Percentiles rank a stretch among this genome's conserved stretches.
These are phyloP conservation scores for Periophthalmus modestus DNA, from an alignment of 2,113 vertebrate genomes.

Conservation along the genomic window DNA sequence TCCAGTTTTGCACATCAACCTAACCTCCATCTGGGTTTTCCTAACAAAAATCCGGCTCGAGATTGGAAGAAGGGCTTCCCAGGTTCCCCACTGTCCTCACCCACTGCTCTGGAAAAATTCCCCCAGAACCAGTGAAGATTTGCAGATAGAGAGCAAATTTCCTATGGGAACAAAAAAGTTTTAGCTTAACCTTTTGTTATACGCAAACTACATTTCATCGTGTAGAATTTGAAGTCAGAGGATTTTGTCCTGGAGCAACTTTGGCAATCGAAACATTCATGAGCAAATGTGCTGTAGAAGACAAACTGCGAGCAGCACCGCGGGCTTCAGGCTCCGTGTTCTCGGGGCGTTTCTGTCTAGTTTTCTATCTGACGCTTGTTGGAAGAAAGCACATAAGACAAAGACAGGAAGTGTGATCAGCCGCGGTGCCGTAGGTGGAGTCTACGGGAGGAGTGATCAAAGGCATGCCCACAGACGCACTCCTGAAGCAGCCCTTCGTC, in stretches of 20 bases:
- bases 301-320: constrained; percentile 65
- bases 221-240: constrained; percentile 31
- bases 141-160: neutral
- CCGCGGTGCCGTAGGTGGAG: constrained; percentile 76
- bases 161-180: neutral
- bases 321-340: constrained; percentile 65
- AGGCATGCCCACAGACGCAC: constrained; percentile 78
- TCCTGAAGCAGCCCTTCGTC: constrained; percentile 76
- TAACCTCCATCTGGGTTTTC: neutral
- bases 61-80: neutral
- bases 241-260: constrained; percentile 41
- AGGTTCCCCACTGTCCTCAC: neutral
- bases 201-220: neutral
- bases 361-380: constrained; percentile 71
- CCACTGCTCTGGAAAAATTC: neutral
- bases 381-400: constrained; percentile 71
- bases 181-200: neutral
- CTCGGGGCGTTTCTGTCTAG: constrained; percentile 69
- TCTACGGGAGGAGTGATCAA: constrained; percentile 81
- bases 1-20: no score
- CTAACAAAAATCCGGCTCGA: neutral
- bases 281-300: constrained; percentile 63
- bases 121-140: neutral
- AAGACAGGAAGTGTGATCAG: constrained; percentile 77
- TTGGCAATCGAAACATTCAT: constrained; percentile 66